These are phyloP conservation scores for Venturia canescens DNA, from an alignment of 1,140 invertebrate genomes.

Conservation along the genomic window DNA sequence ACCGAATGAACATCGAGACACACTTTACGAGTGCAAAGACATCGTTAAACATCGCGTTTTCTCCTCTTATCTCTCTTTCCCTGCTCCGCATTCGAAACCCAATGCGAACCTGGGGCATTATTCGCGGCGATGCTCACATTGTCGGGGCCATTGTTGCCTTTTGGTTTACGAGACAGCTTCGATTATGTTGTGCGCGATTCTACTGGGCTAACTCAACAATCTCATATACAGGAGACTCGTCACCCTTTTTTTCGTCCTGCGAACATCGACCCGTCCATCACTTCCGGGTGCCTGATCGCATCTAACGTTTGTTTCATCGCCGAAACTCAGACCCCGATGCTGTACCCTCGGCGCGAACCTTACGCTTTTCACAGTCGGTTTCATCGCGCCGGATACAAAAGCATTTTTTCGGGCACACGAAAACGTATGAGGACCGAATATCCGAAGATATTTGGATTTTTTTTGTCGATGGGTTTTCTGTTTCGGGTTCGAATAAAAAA, in stretches of 20 bases:
- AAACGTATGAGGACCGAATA: no score
- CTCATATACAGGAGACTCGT: neutral
- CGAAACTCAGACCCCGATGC: slow-evolving; percentile 22
- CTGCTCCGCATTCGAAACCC: neutral
- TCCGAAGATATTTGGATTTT: no score
- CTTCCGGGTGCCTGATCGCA: slow-evolving; percentile 66
- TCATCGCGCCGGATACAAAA: neutral
- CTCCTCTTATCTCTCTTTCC: slow-evolving; percentile 20
- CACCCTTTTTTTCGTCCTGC: neutral
- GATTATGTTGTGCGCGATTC: slow-evolving; percentile 53
- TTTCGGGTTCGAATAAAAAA: no score
- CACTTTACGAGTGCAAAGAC: slow-evolving; percentile 60
- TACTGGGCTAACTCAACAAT: neutral
- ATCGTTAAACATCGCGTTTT: slow-evolving; percentile 58
- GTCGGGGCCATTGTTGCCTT: slow-evolving; percentile 62
- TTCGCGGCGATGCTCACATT: slow-evolving; percentile 65
- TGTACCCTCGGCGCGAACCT: neutral
- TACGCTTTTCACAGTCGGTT: neutral
- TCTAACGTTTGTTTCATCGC: slow-evolving; percentile 68
- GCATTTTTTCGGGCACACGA: no score
- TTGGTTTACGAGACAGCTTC: slow-evolving; percentile 68
- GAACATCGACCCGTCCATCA: slow-evolving; percentile 59
- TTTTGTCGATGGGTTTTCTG: no score
- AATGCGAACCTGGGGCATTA: slow-evolving; percentile 54
- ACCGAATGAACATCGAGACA: slow-evolving; percentile 31